These are phyloP conservation scores for Calosoma granatense DNA, from an alignment of 1,140 invertebrate species.

Conservation along the genomic window DNA sequence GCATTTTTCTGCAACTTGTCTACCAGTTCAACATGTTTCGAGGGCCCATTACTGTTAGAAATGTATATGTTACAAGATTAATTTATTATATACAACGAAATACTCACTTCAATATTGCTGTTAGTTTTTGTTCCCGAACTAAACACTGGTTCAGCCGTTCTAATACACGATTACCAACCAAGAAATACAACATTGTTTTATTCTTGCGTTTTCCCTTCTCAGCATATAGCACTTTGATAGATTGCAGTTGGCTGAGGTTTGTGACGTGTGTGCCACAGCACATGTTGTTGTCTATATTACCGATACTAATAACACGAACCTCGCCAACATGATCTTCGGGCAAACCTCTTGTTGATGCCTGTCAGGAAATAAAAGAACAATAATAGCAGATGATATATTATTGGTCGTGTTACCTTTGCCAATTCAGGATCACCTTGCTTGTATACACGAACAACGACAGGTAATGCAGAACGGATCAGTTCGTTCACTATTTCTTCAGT, in stretches of 20 bases:
- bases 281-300: constrained; percentile 63
- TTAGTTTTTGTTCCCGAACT: constrained; percentile 55
- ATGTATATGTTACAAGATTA: constrained; percentile 16
- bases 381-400: constrained; percentile 11
- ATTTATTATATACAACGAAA: neutral
- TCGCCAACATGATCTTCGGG: constrained; percentile 65
- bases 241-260: constrained; percentile 68
- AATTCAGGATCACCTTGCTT: constrained; percentile 38
- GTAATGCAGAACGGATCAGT: constrained; percentile 48
- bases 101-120: constrained; percentile 52
- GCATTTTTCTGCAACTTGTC: constrained; percentile 59
- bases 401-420: constrained; percentile 19
- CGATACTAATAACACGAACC: constrained; percentile 62
- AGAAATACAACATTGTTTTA: constrained; percentile 51
- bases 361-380: constrained; percentile 34
- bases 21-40: constrained; percentile 54
- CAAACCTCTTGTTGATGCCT: constrained; percentile 45
- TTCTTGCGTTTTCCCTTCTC: constrained; percentile 69
- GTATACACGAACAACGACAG: constrained; percentile 52
- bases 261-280: constrained; percentile 81
- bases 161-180: constrained; percentile 58
- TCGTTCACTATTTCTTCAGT: constrained; percentile 57
- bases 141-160: constrained; percentile 47
- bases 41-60: constrained; percentile 50
- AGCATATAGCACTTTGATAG: constrained; percentile 56